These are phyloP conservation scores for Acanthococcus lagerstroemiae DNA, from an alignment of 2,888 invertebrate species.

Conservation along the genomic window DNA sequence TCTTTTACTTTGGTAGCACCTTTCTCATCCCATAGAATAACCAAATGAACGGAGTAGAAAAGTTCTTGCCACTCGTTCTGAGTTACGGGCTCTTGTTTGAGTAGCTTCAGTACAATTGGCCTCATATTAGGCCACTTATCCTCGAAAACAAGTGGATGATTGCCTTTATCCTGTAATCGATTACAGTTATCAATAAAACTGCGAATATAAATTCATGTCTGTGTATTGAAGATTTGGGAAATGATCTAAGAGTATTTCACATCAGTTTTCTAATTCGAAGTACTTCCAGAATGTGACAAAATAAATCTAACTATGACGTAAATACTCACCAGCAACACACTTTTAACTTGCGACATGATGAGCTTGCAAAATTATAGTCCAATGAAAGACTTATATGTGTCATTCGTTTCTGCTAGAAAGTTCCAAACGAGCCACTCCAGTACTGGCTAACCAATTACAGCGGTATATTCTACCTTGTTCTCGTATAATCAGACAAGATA, in stretches of 20 bases:
- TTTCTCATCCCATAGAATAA: constrained; percentile 95
- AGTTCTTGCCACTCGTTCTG: constrained; percentile 96
- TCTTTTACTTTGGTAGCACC: constrained; percentile 79
- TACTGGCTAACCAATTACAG: too few relatives aligned
- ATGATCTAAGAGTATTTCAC: too few relatives aligned
- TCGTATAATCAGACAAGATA: too few relatives aligned
- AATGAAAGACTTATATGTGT: too few relatives aligned
- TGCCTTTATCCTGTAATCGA: not conserved
- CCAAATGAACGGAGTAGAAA: constrained; percentile 89
- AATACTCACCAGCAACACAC: not conserved
- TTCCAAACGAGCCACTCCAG: too few relatives aligned
- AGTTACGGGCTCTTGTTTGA: constrained; percentile 88
- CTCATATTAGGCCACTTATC: constrained; percentile 96
- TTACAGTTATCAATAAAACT: not conserved
- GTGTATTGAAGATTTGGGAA: too few relatives aligned
- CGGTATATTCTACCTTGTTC: too few relatives aligned
- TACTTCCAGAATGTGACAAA: too few relatives aligned
- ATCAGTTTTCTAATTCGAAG: too few relatives aligned
- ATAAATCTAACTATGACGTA: not conserved
- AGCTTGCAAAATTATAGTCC: too few relatives aligned
- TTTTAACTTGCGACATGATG: not conserved
- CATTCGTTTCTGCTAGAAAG: too few relatives aligned
- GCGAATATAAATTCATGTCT: not conserved
- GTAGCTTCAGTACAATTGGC: constrained; percentile 81
- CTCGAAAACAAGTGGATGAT: constrained; percentile 60